Evolutionary conservation across 2,797 vertebrate genomes (phyloP).

Genomic region (Brachyrhaphis roseni): DNA sequence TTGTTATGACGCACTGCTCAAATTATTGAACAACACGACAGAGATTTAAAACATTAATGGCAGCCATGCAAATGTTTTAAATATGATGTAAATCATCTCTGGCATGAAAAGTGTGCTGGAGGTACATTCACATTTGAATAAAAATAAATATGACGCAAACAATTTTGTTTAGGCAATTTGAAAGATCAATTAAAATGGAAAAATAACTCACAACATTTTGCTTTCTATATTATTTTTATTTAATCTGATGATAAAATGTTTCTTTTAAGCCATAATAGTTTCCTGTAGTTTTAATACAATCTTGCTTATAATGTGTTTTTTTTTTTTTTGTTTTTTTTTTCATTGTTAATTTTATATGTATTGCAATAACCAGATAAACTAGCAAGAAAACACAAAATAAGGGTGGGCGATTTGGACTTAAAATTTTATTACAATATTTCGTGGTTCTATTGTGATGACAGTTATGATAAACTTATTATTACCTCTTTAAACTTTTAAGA

Average conservation of each 20-base stretch:
- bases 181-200: not conserved
- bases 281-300: not conserved
- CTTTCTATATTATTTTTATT: not conserved
- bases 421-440: not conserved
- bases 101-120: not conserved
- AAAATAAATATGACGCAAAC: not conserved
- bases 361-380: not conserved
- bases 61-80: not conserved
- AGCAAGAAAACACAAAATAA: not conserved
- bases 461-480: not conserved
- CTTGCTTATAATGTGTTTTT: not conserved
- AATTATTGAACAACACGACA: conserved; percentile 20
- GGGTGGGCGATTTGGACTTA: not conserved
- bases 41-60: not conserved
- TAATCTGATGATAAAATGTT: not conserved
- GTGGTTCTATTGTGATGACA: not conserved
- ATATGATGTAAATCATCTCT: not conserved
- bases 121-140: not conserved
- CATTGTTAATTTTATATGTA: not conserved
- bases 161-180: not conserved
- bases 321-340: too few species aligned
- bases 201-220: not conserved
- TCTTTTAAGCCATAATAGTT: not conserved
- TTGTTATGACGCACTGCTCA: conserved; percentile 37
- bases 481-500: not conserved